Evolutionary conservation across 2,888 invertebrate genomes (phyloP), one percentile per base, ranked within the genome.

Genomic region (Lithophane semibrunnea): DNA sequence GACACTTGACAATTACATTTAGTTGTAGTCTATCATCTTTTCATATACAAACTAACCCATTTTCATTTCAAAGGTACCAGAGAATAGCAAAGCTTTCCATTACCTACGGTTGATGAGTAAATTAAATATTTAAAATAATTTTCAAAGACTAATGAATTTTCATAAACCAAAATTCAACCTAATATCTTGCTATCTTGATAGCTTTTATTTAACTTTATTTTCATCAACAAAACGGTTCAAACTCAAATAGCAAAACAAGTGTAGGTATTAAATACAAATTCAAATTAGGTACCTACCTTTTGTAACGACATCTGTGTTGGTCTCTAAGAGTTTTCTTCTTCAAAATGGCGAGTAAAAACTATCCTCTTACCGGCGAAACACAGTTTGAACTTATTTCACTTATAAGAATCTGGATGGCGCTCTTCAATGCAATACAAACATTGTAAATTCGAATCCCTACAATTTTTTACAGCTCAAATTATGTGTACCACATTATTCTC

Each of bases 291-390:
- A 69, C 47, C 58, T 52, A 69, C 47, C 58, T 52, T 54, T 29
- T 44, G 13, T 52, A 67, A 65, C 80, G 86, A 75, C 88, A 86
- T 86, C 88, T 88, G 8, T 67, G 58, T 80, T 70, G 44, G 12
- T 21, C 18, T 29, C 10, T 2, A 12, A 54, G 61, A 73, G 16
- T 24, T 65, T 66, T 74, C 42, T 42, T 56, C 16, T 24, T 10
- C 12, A 56, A 12, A 21, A 60, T 60, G 49, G 3, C n/a, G 18
- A 61, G 75, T 24, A 49, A 56, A 29, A 68, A 58, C 37, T 44
- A 2, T n/a, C 3, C 24, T 49, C 66, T 13, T 52, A 49, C n/a
- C 13, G 10, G 8, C 21, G 13, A 29, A 73, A 47, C 18, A 49
- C 18, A 37, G 2, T 52, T 42, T 54, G 12, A 47, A 56, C 52